Evolutionary conservation across 2,888 invertebrate genomes (phyloP).

Genomic region (Dascillus cervinus): DNA sequence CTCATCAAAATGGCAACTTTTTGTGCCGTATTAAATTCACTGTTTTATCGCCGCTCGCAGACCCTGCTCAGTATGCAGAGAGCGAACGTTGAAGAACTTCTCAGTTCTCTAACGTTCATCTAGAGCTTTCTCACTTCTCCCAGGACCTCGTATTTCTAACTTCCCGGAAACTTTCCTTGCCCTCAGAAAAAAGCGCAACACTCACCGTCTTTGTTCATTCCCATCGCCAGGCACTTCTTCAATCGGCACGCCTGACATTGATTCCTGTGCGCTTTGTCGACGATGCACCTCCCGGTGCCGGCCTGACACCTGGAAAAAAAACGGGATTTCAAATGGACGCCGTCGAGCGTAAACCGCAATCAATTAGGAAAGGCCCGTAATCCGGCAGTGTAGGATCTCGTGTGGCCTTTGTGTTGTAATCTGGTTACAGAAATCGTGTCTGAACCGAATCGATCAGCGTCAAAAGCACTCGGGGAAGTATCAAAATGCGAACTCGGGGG

Average conservation of each 20-base stretch:
- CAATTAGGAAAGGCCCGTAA: slow-evolving; percentile 22
- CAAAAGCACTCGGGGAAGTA: no score
- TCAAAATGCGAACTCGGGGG: no score
- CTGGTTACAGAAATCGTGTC: slow-evolving; percentile 36
- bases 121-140: slow-evolving; percentile 35
- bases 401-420: slow-evolving; percentile 35
- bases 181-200: no score
- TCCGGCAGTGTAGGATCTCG: slow-evolving; percentile 7
- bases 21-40: no score
- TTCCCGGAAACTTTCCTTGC: slow-evolving; percentile 14
- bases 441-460: slow-evolving; percentile 14
- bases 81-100: slow-evolving; percentile 33
- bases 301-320: slow-evolving; percentile 85
- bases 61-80: slow-evolving; percentile 35
- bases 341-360: slow-evolving; percentile 27
- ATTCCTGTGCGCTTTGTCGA: slow-evolving; percentile 98
- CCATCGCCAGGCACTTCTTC: slow-evolving; percentile 97
- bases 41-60: no score
- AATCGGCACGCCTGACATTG: slow-evolving; percentile 98
- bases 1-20: no score
- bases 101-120: slow-evolving; percentile 34
- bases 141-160: slow-evolving; percentile 31
- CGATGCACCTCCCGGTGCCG: slow-evolving; percentile 93
- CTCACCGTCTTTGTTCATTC: slow-evolving; percentile 99
- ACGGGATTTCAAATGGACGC: slow-evolving; percentile 23